Evolutionary conservation across 2,113 vertebrate genomes (phyloP).

Genomic region (Rhinichthys klamathensis): DNA sequence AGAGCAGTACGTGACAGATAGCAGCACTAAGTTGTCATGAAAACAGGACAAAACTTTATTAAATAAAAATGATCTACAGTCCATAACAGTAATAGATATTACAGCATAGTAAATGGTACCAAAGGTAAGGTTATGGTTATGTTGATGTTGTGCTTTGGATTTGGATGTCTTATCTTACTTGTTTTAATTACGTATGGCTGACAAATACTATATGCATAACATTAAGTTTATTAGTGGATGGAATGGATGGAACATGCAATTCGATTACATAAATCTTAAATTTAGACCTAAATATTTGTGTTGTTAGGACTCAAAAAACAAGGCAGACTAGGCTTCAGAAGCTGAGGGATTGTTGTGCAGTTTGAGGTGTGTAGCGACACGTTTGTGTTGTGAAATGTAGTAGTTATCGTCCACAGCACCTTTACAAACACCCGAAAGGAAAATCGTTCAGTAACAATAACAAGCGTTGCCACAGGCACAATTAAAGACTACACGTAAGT

Average conservation of each 20-base stretch:
- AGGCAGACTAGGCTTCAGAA: background rate
- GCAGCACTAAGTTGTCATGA: no score
- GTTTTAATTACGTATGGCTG: background rate
- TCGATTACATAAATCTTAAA: no score
- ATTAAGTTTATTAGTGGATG: no score
- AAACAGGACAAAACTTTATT: no score
- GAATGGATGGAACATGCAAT: no score
- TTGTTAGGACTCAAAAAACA: background rate
- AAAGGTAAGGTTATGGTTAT: background rate
- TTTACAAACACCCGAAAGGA: slow-evolving; percentile 54
- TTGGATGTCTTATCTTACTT: background rate
- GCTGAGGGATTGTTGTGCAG: background rate
- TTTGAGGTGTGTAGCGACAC: background rate
- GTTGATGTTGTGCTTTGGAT: background rate
- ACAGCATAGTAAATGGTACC: background rate
- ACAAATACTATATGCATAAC: background rate
- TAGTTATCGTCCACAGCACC: slow-evolving; percentile 31
- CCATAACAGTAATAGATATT: background rate
- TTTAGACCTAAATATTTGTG: no score
- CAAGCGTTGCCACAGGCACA: slow-evolving; percentile 19
- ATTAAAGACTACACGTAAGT: slow-evolving; percentile 27
- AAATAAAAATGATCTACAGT: background rate
- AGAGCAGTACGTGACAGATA: no score
- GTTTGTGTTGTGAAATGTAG: background rate
- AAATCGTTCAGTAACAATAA: slow-evolving; percentile 41